Evolutionary conservation across 2,888 invertebrate species (phyloP).

Genomic region (Acronicta leporina): DNA sequence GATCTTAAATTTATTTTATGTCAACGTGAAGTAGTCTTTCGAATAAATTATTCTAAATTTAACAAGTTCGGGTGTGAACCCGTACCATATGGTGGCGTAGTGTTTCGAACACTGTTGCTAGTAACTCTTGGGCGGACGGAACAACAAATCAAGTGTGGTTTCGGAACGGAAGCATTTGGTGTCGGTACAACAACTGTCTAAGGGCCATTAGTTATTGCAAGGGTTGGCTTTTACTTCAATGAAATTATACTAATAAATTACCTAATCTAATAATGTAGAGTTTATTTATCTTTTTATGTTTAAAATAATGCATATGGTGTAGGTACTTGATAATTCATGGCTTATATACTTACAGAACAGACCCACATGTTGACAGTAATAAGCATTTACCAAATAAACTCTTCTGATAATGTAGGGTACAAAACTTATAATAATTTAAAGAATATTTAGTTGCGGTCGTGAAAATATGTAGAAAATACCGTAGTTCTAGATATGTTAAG

Average conservation of each 20-base stretch:
- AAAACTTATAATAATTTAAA: too few species aligned
- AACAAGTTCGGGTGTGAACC: constrained; percentile 64
- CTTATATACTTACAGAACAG: too few species aligned
- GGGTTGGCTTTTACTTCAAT: constrained; percentile 59
- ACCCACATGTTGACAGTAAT: too few species aligned
- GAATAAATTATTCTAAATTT: constrained; percentile 69
- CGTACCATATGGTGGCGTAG: constrained; percentile 79
- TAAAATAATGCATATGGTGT: constrained; percentile 11
- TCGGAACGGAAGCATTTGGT: constrained; percentile 80
- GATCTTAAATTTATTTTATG: constrained; percentile 39
- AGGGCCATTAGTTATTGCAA: constrained; percentile 77
- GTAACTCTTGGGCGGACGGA: constrained; percentile 79
- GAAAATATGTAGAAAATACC: too few species aligned
- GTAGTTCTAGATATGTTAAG: too few species aligned
- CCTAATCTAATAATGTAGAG: constrained; percentile 36
- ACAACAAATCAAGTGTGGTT: constrained; percentile 87
- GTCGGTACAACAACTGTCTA: constrained; percentile 72
- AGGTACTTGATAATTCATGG: constrained; percentile 3
- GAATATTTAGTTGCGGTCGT: too few species aligned
- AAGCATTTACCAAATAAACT: too few species aligned
- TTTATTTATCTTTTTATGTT: constrained; percentile 45
- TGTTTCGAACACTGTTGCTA: constrained; percentile 73
- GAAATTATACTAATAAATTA: constrained; percentile 61
- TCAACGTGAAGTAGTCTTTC: constrained; percentile 40
- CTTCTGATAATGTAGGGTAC: too few species aligned